Percentiles rank a stretch among this genome's conserved stretches.
Conservation (phyloP, 2,113 vertebrate genomes). For the Orientallactaga bullata region DNA sequence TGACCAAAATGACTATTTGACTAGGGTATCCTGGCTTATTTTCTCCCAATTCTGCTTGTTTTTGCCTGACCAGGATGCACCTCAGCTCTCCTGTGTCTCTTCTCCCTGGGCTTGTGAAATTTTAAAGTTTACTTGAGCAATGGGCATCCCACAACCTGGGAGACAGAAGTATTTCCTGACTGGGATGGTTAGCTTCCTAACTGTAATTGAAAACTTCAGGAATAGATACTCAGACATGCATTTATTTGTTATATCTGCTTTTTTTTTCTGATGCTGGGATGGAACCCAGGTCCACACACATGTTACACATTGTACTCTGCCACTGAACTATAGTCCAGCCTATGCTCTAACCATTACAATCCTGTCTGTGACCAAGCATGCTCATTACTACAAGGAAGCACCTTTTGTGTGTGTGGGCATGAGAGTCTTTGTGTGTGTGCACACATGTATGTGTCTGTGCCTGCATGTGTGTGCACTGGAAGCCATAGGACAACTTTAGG, state of each 20-base stretch:
- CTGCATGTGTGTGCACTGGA: no score
- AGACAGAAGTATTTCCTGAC: neutral
- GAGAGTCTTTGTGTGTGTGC: no score
- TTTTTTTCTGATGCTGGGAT: neutral
- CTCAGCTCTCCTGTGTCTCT: neutral
- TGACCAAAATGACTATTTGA: neutral
- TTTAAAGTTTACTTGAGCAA: neutral
- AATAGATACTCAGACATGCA: neutral
- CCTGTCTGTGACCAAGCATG: neutral
- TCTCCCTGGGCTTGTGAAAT: neutral
- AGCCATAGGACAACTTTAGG: no score
- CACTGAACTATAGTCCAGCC: neutral
- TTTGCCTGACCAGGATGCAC: neutral
- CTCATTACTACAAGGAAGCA: neutral
- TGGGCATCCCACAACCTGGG: neutral
- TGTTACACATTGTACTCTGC: no score
- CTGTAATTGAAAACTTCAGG: conserved; percentile 5
- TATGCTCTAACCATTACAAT: neutral
- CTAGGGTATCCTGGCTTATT: neutral
- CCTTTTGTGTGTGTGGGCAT: neutral
- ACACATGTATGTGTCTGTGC: no score
- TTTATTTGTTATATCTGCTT: no score
- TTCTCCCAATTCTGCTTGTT: neutral
- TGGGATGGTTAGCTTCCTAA: neutral
- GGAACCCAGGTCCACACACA: neutral